Conservation (phyloP, 2,888 invertebrate species). For the Idaea dimidiata region DNA sequence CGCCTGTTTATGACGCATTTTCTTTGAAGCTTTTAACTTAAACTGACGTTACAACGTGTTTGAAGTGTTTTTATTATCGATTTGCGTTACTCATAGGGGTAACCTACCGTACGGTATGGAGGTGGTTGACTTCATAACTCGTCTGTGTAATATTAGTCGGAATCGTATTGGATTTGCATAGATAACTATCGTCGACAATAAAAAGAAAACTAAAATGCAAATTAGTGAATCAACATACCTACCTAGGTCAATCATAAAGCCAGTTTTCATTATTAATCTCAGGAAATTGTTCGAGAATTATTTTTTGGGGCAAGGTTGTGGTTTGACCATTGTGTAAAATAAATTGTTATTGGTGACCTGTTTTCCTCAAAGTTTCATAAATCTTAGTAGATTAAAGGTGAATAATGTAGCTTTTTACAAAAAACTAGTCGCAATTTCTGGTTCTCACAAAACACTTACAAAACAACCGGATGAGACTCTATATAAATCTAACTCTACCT, state of each 20-base stretch:
- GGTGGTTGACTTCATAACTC: conserved; percentile 49
- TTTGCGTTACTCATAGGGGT: conserved; percentile 37
- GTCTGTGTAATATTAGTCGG: conserved; percentile 31
- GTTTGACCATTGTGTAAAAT: background rate
- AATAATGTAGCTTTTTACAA: too few relatives aligned
- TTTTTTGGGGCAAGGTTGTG: conserved; percentile 4
- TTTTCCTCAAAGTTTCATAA: background rate
- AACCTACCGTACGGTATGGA: conserved; percentile 27
- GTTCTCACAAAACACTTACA: too few relatives aligned
- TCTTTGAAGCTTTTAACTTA: conserved; percentile 29
- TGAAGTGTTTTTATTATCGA: conserved; percentile 38
- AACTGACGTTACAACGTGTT: conserved; percentile 17
- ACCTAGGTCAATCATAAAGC: background rate
- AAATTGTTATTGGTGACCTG: background rate
- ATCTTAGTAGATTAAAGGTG: too few relatives aligned
- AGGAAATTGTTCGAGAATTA: background rate
- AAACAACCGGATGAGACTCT: too few relatives aligned
- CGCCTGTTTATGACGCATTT: conserved; percentile 25
- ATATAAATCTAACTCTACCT: too few relatives aligned
- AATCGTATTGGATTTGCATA: conserved; percentile 46
- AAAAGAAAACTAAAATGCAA: conserved; percentile 16
- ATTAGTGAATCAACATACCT: background rate
- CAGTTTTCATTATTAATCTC: background rate
- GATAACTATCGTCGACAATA: conserved; percentile 39
- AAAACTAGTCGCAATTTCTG: too few relatives aligned